Percentiles rank a stretch among this genome's conserved stretches.
Conservation (phyloP, 2,797 vertebrate species). For the Gouania willdenowi region DNA sequence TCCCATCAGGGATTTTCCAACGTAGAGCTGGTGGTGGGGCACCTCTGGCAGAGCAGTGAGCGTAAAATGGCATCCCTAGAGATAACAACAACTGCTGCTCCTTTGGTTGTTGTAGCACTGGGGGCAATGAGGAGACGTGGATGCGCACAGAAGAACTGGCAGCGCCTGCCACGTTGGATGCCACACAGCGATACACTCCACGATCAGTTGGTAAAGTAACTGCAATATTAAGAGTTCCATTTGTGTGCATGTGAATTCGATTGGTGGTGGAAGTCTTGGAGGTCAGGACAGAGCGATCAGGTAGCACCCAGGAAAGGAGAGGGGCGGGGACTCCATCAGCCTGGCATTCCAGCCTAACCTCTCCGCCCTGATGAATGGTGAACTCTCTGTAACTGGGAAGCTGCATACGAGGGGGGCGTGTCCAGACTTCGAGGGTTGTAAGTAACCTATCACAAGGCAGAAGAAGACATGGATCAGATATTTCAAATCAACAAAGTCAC, state of each 20-base stretch:
- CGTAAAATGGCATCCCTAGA: constrained; percentile 74
- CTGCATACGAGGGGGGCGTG: constrained; percentile 81
- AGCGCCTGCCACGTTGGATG: constrained; percentile 86
- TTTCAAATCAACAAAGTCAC: too few relatives aligned
- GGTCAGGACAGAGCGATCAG: constrained; percentile 77
- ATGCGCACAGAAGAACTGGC: constrained; percentile 84
- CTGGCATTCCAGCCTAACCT: constrained; percentile 80
- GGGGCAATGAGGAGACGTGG: constrained; percentile 85
- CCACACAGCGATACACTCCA: constrained; percentile 88
- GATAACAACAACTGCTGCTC: constrained; percentile 78
- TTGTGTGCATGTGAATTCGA: constrained; percentile 75
- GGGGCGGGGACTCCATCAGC: constrained; percentile 83
- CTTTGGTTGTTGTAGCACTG: constrained; percentile 82
- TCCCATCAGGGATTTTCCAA: constrained; percentile 85
- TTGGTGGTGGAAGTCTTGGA: constrained; percentile 54
- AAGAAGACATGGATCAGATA: constrained; percentile 3
- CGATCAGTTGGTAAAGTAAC: constrained; percentile 77
- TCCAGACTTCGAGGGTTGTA: constrained; percentile 77
- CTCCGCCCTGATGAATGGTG: constrained; percentile 85
- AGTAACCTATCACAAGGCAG: constrained; percentile 58
- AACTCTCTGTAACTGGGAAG: constrained; percentile 77
- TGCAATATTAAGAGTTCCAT: constrained; percentile 83
- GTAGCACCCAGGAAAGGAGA: constrained; percentile 89
- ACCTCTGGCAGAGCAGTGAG: constrained; percentile 86
- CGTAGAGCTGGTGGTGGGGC: constrained; percentile 81